phyloP scores from a whole-genome alignment of 2,113 vertebrate genomes.

The Anhinga rufa region DNA sequence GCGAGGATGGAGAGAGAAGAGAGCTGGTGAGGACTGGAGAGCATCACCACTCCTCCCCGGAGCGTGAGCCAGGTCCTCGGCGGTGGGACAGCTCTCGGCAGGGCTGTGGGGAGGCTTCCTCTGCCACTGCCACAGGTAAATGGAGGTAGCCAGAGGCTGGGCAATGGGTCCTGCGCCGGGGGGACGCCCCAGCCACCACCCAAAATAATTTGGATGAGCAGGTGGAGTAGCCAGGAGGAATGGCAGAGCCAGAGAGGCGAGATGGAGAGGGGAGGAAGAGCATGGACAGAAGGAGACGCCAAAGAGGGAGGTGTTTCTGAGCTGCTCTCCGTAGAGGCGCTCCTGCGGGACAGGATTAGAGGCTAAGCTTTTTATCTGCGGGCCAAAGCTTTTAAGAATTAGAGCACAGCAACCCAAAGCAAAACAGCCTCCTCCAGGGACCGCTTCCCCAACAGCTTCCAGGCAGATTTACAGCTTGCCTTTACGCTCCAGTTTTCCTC shows the following conservation, averaged over 20 bases:
- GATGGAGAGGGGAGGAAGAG: not conserved
- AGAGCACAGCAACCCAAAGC: slow-evolving; percentile 9
- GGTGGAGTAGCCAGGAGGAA: not conserved
- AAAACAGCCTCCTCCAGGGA: not conserved
- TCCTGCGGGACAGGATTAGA: not conserved
- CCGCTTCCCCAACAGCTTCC: slow-evolving; percentile 7
- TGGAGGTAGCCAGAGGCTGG: not conserved
- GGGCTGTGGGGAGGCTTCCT: not conserved
- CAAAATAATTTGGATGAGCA: not conserved
- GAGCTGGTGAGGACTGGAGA: not conserved
- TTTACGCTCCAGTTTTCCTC: not conserved
- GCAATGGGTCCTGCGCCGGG: not conserved
- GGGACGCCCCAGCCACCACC: not conserved
- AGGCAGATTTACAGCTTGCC: slow-evolving; percentile 6
- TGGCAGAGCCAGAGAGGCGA: fast-evolving
- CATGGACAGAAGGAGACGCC: not conserved
- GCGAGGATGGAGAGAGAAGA: not conserved
- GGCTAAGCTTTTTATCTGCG: slow-evolving; percentile 32
- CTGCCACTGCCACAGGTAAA: not conserved
- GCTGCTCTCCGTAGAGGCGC: not conserved
- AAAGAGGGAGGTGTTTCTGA: not conserved
- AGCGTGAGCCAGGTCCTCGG: fast-evolving
- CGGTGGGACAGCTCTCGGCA: not conserved
- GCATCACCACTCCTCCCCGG: not conserved
- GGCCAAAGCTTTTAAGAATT: slow-evolving; percentile 50